These are phyloP conservation scores for Sebastes matsubarae DNA, from an alignment of 2,797 vertebrate genomes.

Conservation along the genomic window DNA sequence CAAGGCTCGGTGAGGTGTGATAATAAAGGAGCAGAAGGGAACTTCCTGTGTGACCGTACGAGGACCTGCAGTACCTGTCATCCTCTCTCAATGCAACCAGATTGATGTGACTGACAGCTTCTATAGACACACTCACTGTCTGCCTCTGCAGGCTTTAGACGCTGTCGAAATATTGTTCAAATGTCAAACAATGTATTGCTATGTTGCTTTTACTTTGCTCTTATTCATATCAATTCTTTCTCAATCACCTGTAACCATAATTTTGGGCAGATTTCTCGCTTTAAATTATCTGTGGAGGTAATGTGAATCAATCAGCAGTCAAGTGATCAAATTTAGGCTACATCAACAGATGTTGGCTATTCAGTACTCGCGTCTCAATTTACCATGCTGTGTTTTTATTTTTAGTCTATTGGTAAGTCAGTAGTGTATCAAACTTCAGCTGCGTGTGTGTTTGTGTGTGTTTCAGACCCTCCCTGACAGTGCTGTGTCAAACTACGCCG, in stretches of 20 bases:
- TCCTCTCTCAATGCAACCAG: constrained; percentile 12
- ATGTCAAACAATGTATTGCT: background rate
- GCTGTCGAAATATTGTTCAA: background rate
- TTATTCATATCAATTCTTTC: background rate
- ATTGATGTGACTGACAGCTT: background rate
- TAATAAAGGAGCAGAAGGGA: constrained; percentile 9
- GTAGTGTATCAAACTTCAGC: background rate
- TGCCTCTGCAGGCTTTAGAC: background rate
- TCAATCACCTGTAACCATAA: background rate
- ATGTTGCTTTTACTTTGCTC: background rate
- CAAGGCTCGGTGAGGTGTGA: background rate
- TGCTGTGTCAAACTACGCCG: constrained; percentile 91
- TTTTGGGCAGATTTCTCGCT: background rate
- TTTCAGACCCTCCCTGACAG: constrained; percentile 94
- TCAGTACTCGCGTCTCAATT: background rate
- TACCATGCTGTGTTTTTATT: background rate
- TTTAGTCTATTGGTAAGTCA: background rate
- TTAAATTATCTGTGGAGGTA: background rate
- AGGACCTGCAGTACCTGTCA: background rate
- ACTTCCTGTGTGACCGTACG: constrained; percentile 7
- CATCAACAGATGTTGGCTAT: background rate
- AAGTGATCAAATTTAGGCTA: background rate
- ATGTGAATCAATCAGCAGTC: background rate
- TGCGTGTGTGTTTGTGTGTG: constrained; percentile 39
- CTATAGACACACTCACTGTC: background rate